Evolutionary conservation across 2,888 invertebrate genomes (phyloP).

Genomic region (Sesia apiformis): DNA sequence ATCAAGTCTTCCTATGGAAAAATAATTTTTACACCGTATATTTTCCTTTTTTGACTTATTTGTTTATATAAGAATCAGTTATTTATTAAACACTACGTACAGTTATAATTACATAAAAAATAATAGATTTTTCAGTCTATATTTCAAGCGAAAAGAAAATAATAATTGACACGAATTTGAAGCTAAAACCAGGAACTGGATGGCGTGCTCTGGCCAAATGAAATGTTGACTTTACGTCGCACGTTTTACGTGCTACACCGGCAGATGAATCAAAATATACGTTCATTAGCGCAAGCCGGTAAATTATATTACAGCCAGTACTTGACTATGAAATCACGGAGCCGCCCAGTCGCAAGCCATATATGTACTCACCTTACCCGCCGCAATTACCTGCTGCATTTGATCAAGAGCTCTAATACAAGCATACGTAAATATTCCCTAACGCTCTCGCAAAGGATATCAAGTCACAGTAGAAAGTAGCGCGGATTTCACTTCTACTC

Average conservation of each 20-base stretch:
- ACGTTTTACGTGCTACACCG: constrained; percentile 42
- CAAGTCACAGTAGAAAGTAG: neutral
- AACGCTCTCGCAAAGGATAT: neutral
- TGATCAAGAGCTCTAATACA: constrained; percentile 6
- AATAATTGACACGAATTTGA: constrained; percentile 51
- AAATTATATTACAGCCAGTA: constrained; percentile 61
- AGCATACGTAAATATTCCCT: neutral
- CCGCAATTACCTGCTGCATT: constrained; percentile 25
- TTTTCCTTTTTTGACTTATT: too few relatives aligned
- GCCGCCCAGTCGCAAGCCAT: too few relatives aligned
- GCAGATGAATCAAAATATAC: constrained; percentile 68
- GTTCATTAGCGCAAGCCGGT: constrained; percentile 61
- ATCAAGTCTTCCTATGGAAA: too few relatives aligned
- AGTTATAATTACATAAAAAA: too few relatives aligned
- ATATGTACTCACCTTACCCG: constrained; percentile 11
- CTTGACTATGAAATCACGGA: constrained; percentile 57
- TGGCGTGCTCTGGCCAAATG: constrained; percentile 35
- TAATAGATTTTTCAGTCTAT: too few relatives aligned
- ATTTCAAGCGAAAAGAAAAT: constrained; percentile 20
- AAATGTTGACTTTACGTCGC: constrained; percentile 60
- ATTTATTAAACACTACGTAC: too few relatives aligned
- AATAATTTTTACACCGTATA: too few relatives aligned
- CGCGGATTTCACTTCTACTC: neutral
- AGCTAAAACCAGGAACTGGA: constrained; percentile 25
- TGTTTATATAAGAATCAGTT: too few relatives aligned